These are phyloP conservation scores for Epsilonema sp. DNA, from an alignment of 2,888 invertebrate species.

Conservation along the genomic window DNA sequence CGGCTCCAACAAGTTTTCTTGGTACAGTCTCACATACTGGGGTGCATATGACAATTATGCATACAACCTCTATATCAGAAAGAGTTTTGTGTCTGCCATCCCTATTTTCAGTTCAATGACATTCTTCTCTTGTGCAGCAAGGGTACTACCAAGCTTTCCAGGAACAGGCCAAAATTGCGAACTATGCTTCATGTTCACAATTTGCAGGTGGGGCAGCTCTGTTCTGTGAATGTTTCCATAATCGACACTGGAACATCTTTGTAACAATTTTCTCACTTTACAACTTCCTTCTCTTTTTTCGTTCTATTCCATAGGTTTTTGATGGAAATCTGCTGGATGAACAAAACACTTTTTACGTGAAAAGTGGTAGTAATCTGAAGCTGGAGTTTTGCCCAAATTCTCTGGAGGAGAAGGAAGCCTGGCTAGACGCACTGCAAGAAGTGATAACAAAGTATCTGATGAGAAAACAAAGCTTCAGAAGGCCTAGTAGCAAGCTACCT, in stretches of 20 bases:
- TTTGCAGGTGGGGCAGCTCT: slow-evolving; percentile 37
- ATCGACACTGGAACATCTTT: too few relatives aligned
- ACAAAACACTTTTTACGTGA: slow-evolving; percentile 44
- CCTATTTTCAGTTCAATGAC: slow-evolving; percentile 43
- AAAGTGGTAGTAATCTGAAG: too few relatives aligned
- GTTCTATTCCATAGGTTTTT: slow-evolving; percentile 27
- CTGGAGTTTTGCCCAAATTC: too few relatives aligned
- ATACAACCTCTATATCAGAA: not conserved
- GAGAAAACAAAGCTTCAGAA: too few relatives aligned
- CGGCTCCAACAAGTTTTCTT: not conserved
- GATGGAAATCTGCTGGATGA: slow-evolving; percentile 45
- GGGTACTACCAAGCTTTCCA: slow-evolving; percentile 34
- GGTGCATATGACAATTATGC: not conserved
- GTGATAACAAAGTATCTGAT: too few relatives aligned
- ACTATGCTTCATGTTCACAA: slow-evolving; percentile 42
- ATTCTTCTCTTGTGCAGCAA: slow-evolving; percentile 43
- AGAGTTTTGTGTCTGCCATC: too few relatives aligned
- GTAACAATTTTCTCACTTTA: not conserved
- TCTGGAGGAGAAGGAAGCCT: too few relatives aligned
- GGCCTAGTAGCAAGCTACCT: too few relatives aligned
- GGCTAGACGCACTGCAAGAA: too few relatives aligned
- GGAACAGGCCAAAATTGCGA: slow-evolving; percentile 39
- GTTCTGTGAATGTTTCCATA: too few relatives aligned
- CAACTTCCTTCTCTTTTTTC: not conserved
- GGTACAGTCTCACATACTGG: not conserved